Conservation (phyloP, 2,113 vertebrate species). For the Toxotes chatareus region DNA sequence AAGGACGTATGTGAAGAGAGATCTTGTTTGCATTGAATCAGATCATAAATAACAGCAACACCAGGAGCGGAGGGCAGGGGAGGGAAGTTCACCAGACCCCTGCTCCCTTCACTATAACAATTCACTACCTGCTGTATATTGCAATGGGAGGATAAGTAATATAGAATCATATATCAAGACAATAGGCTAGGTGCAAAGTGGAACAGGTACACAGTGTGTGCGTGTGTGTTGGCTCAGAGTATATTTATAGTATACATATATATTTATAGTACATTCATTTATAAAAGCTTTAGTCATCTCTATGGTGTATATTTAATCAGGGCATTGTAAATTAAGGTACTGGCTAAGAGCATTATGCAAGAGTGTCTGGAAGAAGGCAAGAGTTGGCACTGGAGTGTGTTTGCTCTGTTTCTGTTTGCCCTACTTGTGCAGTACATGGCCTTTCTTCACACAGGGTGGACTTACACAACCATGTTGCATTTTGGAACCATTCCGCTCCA, state of each 20-base stretch:
- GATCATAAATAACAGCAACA: constrained; percentile 25
- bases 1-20: constrained; percentile 21
- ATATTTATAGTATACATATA: constrained; percentile 19
- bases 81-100: constrained; percentile 2
- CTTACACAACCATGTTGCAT: constrained; percentile 58
- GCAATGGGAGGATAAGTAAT: constrained; percentile 35
- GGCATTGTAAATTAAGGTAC: constrained; percentile 55
- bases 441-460: constrained; percentile 63
- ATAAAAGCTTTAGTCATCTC: constrained; percentile 30
- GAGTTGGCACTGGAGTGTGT: constrained; percentile 64
- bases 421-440: constrained; percentile 71
- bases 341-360: constrained; percentile 70
- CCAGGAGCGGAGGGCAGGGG: not conserved
- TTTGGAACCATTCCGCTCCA: constrained; percentile 42
- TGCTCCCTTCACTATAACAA: not conserved
- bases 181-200: constrained; percentile 14
- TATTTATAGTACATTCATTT: constrained; percentile 42
- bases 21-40: not conserved
- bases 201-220: not conserved
- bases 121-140: constrained; percentile 9
- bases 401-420: constrained; percentile 74
- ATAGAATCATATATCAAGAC: constrained; percentile 44
- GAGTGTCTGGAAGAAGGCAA: constrained; percentile 67
- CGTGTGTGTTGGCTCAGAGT: not conserved
- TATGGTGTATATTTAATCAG: constrained; percentile 56